A percentile compares a stretch with the other conserved stretches of the same genome.
phyloP scores from a whole-genome alignment of 2,888 invertebrate genomes.

The Hypomecis punctinalis region DNA sequence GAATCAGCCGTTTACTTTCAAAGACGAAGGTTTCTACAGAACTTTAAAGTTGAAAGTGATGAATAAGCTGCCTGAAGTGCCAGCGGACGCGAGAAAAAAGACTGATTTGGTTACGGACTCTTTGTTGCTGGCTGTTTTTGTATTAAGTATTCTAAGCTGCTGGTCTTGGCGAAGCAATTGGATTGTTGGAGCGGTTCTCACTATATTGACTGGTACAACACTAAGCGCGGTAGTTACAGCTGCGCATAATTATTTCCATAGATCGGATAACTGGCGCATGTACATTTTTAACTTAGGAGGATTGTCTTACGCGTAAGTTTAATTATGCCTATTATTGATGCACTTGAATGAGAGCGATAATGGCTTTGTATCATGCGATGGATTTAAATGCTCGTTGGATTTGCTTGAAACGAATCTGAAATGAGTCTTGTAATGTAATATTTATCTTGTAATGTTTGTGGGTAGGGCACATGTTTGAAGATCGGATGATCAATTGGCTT shows the following conservation, averaged over 20 bases:
- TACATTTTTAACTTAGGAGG: conserved; percentile 90
- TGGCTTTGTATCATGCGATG: too few species aligned
- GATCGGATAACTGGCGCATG: conserved; percentile 92
- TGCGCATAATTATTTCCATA: conserved; percentile 93
- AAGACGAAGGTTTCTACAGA: conserved; percentile 90
- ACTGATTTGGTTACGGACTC: conserved; percentile 67
- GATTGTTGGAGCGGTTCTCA: conserved; percentile 57
- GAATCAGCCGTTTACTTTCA: conserved; percentile 90
- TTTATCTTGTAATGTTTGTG: too few species aligned
- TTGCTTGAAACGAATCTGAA: too few species aligned
- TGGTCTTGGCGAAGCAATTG: conserved; percentile 63
- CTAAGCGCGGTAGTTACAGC: conserved; percentile 79
- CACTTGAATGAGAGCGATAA: background rate
- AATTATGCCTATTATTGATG: background rate
- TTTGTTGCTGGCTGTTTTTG: conserved; percentile 57
- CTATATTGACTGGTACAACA: conserved; percentile 55
- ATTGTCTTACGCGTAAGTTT: conserved; percentile 86
- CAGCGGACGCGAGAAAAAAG: conserved; percentile 59
- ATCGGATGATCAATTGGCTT: too few species aligned
- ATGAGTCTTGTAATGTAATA: too few species aligned
- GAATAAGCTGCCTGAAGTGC: conserved; percentile 83
- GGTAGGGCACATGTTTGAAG: too few species aligned
- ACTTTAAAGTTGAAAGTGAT: conserved; percentile 87
- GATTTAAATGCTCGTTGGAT: too few species aligned
- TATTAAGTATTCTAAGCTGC: conserved; percentile 60